These are phyloP conservation scores for Bos javanicus DNA, from an alignment of 2,113 vertebrate genomes.

Conservation along the genomic window DNA sequence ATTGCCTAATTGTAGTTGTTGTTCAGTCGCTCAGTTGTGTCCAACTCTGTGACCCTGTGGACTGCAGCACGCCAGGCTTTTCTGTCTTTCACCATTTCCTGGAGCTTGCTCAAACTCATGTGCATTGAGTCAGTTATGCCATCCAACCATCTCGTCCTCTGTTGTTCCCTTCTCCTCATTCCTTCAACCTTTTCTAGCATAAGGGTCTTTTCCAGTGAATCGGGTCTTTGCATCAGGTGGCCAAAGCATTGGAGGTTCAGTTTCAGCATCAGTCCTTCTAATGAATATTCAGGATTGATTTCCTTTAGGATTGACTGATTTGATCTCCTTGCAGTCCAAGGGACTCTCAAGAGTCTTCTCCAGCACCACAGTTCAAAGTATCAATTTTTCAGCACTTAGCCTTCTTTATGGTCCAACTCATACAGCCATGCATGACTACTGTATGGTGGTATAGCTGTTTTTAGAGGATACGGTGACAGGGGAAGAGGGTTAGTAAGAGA, in stretches of 20 bases:
- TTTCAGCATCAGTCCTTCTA: not conserved
- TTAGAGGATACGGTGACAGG: not conserved
- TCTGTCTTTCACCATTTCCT: not conserved
- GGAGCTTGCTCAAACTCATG: not conserved
- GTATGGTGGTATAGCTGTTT: not conserved
- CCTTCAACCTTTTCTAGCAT: not conserved
- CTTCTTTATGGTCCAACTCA: not conserved
- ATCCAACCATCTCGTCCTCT: not conserved
- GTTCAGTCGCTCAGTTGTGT: not conserved
- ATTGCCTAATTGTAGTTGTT: not conserved
- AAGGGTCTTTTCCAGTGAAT: not conserved
- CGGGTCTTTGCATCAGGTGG: not conserved
- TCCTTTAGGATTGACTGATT: not conserved
- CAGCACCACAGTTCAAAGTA: not conserved
- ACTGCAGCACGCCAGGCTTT: not conserved
- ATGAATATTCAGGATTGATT: not conserved
- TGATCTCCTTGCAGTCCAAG: not conserved
- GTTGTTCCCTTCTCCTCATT: not conserved
- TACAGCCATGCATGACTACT: not conserved
- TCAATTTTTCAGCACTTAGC: not conserved
- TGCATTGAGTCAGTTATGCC: not conserved
- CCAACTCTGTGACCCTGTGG: not conserved
- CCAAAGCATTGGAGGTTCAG: not conserved
- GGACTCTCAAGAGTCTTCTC: not conserved
- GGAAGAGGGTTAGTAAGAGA: not conserved